Evolutionary conservation across 2,888 invertebrate genomes (phyloP), one percentile per base, ranked within the genome.

Genomic region (Nymphalis polychloros): DNA sequence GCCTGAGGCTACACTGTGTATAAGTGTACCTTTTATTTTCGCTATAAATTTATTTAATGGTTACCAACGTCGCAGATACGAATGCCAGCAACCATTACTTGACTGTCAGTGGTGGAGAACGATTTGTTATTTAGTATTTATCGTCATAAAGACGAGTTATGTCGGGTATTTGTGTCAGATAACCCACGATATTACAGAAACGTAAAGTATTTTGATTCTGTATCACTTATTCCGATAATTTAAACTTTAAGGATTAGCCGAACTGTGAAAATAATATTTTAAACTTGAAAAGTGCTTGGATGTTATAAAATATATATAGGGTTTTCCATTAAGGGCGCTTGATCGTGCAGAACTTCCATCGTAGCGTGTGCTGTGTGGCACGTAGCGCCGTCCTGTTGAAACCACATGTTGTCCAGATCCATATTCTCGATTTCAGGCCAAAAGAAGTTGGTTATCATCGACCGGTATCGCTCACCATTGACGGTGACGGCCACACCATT

Each of bases 81-180:
- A 77, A 76, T 72, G 77, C 79, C 78, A 79, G 75, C 76, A 73
- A 78, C 78, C 77, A 84, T 84, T 84, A 82, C 79, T 76, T 73
- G 72, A 73, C 76, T 77, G 77, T 79, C 77, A 82, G 81, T 83
- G 80, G 78, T 76, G 81, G 77, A 77, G 75, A 84, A 81, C 81
- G 78, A 81, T 80, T 82, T 78, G 76, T 82, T 80, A 80, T 77
- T 81, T 75, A 77, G 73, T 81, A 81, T 83, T 83, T 84, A 84
- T 80, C 72, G 79, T 77, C 79, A 74, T 84, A 86, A 85, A 83
- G 79, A 84, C 74, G 78, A 87, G 81, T 85, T 85, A 86, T 86
- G 80, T 74, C 46, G 67, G 75, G 77, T 81, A 81, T 83, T 81
- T 81, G 79, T 83, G 83, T 82, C 84, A 80, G 70, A 78, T 70